Percentiles rank a stretch among this genome's conserved stretches.
Conservation (phyloP, 2,888 invertebrate genomes). For the Cantharis nigra region DNA sequence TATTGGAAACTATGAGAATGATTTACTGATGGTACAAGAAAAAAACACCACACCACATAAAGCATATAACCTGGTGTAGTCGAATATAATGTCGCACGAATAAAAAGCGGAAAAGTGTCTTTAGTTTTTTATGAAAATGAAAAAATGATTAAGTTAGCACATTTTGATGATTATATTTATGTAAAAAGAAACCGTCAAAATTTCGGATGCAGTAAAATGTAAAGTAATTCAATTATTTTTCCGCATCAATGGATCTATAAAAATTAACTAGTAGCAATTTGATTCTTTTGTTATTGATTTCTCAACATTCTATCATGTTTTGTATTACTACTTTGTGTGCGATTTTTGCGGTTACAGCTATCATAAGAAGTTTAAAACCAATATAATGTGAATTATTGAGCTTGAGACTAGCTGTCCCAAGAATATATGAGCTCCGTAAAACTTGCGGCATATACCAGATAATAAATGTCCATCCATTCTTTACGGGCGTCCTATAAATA, state of each 20-base stretch:
- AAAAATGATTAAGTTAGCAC: not conserved
- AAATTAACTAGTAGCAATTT: not conserved
- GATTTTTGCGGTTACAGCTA: not conserved
- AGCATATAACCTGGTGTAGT: constrained; percentile 41
- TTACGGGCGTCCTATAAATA: constrained; percentile 54
- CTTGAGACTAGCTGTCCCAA: constrained; percentile 46
- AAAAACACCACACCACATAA: constrained; percentile 30
- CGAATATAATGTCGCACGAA: constrained; percentile 21
- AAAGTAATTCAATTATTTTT: not conserved
- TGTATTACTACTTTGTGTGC: not conserved
- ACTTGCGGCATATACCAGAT: constrained; percentile 50
- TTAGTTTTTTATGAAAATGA: not conserved
- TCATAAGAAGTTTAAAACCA: constrained; percentile 39
- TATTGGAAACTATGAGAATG: constrained; percentile 36
- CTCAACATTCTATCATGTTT: not conserved
- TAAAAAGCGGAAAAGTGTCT: too few relatives aligned
- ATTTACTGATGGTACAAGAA: constrained; percentile 43
- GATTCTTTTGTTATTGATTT: not conserved
- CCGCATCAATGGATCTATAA: not conserved
- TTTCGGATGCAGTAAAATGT: not conserved
- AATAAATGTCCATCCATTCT: constrained; percentile 54
- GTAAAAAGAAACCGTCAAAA: not conserved
- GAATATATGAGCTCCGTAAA: constrained; percentile 49
- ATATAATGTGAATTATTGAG: constrained; percentile 50
- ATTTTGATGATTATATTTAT: not conserved